Percentiles rank a stretch among this genome's conserved stretches.
Evolutionary conservation across 1,140 invertebrate genomes (phyloP).

Genomic region (Caenorhabditis remanei): DNA sequence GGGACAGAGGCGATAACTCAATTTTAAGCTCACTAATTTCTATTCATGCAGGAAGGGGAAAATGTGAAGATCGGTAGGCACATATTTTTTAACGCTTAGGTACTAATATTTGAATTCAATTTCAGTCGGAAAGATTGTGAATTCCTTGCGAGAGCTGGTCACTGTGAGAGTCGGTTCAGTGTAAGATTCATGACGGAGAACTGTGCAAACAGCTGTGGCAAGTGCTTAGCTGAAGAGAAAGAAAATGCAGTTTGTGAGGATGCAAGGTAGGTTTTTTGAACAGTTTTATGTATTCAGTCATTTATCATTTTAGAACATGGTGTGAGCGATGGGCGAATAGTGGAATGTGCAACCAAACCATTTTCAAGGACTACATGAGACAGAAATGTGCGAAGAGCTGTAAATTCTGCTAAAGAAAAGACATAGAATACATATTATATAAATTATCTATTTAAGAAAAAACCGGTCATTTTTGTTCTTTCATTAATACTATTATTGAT

Average conservation of each 20-base stretch:
- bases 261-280: constrained; percentile 9
- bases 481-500: constrained; percentile 6
- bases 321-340: constrained; percentile 71
- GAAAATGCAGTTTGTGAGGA: constrained; percentile 64
- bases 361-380: constrained; percentile 72
- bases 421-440: background rate
- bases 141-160: constrained; percentile 70
- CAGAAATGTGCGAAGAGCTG: constrained; percentile 71
- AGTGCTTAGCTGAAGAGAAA: constrained; percentile 55
- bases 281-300: background rate
- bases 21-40: constrained; percentile 19
- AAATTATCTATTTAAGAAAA: constrained; percentile 32
- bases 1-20: constrained; percentile 33
- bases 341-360: constrained; percentile 70
- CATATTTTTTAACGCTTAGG: background rate
- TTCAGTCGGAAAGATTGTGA: constrained; percentile 69
- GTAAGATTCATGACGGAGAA: constrained; percentile 70
- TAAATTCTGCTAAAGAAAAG: constrained; percentile 64
- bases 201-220: constrained; percentile 69
- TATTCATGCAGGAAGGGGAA: constrained; percentile 20
- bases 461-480: constrained; percentile 49
- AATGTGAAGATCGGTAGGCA: constrained; percentile 55
- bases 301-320: constrained; percentile 66
- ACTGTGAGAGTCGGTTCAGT: constrained; percentile 71
- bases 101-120: constrained; percentile 9